phyloP scores from a whole-genome alignment of 2,113 vertebrate genomes.

The Desmodus rotundus region DNA sequence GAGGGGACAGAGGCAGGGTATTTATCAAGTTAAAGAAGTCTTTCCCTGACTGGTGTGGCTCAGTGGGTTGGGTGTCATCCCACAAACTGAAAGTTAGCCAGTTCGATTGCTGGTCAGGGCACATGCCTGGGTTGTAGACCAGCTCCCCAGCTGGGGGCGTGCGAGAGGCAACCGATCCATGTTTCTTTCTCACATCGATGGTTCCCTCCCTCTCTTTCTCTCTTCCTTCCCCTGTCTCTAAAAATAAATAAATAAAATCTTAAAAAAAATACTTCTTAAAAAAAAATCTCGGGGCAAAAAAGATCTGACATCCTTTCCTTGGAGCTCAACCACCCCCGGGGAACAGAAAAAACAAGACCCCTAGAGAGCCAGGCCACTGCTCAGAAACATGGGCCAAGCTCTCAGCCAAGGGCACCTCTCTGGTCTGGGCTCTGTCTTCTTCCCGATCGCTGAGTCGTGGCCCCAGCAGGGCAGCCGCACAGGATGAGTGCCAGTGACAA shows the following conservation, averaged over 20 bases:
- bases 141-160: neutral
- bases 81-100: neutral
- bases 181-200: no score
- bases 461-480: neutral
- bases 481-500: neutral
- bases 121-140: neutral
- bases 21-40: neutral
- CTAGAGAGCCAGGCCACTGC: neutral
- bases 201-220: neutral
- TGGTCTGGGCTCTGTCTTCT: neutral
- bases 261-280: neutral
- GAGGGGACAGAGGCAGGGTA: neutral
- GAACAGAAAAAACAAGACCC: neutral
- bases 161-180: no score
- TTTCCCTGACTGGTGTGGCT: neutral
- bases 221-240: no score
- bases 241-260: neutral
- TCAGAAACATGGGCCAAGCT: neutral
- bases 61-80: neutral
- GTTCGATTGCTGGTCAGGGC: neutral
- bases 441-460: neutral
- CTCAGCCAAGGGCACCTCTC: accelerated
- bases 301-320: neutral
- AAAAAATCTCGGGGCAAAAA: neutral
- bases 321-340: neutral